A percentile compares a stretch with the other conserved stretches of the same genome.
Evolutionary conservation across 2,888 invertebrate genomes (phyloP).

Genomic region (Podabrus alpinus): DNA sequence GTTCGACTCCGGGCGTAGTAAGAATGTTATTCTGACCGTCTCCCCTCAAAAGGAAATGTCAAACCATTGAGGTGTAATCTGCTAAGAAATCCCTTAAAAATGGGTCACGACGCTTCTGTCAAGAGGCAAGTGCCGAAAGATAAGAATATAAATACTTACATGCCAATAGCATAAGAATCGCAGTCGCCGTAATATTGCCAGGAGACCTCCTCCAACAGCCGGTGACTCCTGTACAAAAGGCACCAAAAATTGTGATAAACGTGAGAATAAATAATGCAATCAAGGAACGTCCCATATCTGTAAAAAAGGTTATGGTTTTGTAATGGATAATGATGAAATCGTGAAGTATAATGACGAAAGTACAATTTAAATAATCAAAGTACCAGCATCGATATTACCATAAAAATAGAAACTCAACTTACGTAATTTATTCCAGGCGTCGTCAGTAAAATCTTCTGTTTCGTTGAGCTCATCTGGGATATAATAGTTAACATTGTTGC

Average conservation of each 20-base stretch:
- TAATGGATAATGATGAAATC: background rate
- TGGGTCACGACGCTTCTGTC: no score
- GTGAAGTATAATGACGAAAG: background rate
- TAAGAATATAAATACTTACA: slow-evolving; percentile 71
- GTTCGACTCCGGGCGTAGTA: no score
- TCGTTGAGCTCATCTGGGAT: slow-evolving; percentile 87
- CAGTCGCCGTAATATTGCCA: slow-evolving; percentile 91
- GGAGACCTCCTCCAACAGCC: slow-evolving; percentile 97
- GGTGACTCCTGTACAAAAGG: slow-evolving; percentile 94
- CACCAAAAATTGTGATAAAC: slow-evolving; percentile 87
- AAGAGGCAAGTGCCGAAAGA: no score
- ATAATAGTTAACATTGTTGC: slow-evolving; percentile 93
- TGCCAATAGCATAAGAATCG: slow-evolving; percentile 84
- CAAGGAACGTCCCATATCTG: slow-evolving; percentile 88
- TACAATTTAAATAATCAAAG: background rate
- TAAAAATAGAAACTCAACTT: slow-evolving; percentile 51
- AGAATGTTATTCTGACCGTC: no score
- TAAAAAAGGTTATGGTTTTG: slow-evolving; percentile 40
- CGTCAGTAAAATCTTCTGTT: slow-evolving; percentile 77
- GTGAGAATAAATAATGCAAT: slow-evolving; percentile 92
- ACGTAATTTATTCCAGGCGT: slow-evolving; percentile 84
- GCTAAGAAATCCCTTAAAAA: no score
- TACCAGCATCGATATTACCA: background rate
- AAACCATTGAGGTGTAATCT: no score
- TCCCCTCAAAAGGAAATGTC: no score